phyloP scores from a whole-genome alignment of 1,140 invertebrate species.

The Brachionus angularis region DNA sequence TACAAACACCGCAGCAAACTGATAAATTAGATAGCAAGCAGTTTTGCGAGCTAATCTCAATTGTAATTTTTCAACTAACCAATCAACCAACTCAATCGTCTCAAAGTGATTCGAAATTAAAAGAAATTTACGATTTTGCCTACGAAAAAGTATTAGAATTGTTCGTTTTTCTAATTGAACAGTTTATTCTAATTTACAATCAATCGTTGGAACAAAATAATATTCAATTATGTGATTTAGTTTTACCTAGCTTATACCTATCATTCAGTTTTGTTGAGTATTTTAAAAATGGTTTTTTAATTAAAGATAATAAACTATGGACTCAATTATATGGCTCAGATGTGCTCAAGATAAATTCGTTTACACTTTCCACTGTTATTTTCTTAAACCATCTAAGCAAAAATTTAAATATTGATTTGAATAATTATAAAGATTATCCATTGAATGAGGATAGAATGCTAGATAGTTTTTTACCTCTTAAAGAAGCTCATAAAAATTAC shows the following conservation, averaged over 20 bases:
- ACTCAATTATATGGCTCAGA: no score
- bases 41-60: constrained; percentile 13
- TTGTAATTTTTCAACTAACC: background rate
- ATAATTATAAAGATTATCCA: background rate
- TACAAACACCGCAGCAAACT: background rate
- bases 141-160: background rate
- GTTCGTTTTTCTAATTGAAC: background rate
- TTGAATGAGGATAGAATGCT: constrained; percentile 17
- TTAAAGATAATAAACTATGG: background rate
- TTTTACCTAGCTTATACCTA: constrained; percentile 11
- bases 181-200: background rate
- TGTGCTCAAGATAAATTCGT: no score
- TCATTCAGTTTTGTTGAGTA: background rate
- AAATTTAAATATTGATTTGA: background rate
- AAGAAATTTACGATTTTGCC: background rate
- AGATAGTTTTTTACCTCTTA: constrained; percentile 23
- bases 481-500: background rate
- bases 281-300: background rate
- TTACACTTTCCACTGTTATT: background rate
- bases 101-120: constrained; percentile 3
- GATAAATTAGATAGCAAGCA: constrained; percentile 9
- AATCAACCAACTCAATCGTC: background rate
- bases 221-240: background rate
- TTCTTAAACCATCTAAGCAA: background rate
- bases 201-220: background rate